phyloP scores from a whole-genome alignment of 1,140 invertebrate species.

The Drosophila truncata region DNA sequence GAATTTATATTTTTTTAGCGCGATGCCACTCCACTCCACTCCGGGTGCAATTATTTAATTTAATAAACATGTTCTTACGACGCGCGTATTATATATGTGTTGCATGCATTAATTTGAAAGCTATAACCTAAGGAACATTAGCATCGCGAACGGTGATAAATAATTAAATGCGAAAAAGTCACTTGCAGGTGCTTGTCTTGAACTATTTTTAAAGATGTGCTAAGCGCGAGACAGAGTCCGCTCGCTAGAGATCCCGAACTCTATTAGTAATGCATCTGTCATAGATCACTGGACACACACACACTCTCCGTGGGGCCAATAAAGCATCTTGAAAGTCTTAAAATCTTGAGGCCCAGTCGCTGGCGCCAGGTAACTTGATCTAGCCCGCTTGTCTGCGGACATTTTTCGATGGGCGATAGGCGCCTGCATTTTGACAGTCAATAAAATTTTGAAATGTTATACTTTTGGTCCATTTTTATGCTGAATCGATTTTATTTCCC shows the following conservation, averaged over 20 bases:
- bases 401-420: constrained; percentile 10
- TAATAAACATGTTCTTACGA: constrained; percentile 71
- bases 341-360: not conserved
- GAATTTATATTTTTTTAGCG: constrained; percentile 19
- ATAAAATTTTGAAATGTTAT: constrained; percentile 85
- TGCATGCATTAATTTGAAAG: constrained; percentile 66
- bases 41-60: constrained; percentile 69
- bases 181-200: constrained; percentile 58
- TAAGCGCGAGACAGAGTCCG: constrained; percentile 35
- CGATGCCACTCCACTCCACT: constrained; percentile 48
- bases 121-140: constrained; percentile 40
- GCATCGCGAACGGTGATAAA: constrained; percentile 52
- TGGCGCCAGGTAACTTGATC: constrained; percentile 59
- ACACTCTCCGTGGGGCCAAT: constrained; percentile 40
- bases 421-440: constrained; percentile 79
- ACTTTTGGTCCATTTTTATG: constrained; percentile 64
- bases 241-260: constrained; percentile 12
- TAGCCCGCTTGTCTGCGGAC: constrained; percentile 61
- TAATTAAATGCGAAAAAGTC: constrained; percentile 44
- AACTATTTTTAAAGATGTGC: constrained; percentile 84
- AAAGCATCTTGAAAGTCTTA: constrained; percentile 60
- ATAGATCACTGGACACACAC: constrained; percentile 34
- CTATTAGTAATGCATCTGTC: constrained; percentile 72
- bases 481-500: constrained; percentile 72
- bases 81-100: constrained; percentile 53